These are phyloP conservation scores for Morelia viridis DNA, from an alignment of 2,797 vertebrate species.

Conservation along the genomic window DNA sequence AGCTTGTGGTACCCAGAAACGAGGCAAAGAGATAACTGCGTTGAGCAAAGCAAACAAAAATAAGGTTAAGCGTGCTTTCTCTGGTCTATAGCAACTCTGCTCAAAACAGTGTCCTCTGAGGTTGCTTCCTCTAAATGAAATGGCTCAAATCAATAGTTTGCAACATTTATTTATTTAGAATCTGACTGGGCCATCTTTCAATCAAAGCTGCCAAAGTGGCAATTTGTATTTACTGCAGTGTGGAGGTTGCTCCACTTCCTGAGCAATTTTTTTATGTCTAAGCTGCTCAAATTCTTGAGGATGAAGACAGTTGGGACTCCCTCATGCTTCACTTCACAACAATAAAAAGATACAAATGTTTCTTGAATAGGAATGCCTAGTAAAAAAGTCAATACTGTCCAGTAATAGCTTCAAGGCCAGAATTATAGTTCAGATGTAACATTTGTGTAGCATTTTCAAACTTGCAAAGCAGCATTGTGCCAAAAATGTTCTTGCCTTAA, in stretches of 20 bases:
- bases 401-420: accelerated
- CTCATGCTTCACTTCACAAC: too few species aligned
- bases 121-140: background rate
- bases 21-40: background rate
- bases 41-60: background rate
- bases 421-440: background rate
- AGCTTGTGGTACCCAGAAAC: background rate
- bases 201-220: background rate
- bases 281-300: too few species aligned
- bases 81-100: background rate
- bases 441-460: background rate
- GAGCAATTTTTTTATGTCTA: background rate
- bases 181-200: background rate
- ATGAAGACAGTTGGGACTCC: too few species aligned
- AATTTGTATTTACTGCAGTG: background rate
- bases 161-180: background rate
- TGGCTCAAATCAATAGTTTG: background rate
- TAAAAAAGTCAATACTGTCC: accelerated
- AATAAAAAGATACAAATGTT: background rate
- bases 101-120: background rate
- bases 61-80: background rate
- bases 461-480: background rate
- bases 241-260: background rate
- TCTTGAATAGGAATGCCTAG: background rate
- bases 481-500: background rate